phyloP scores from a whole-genome alignment of 2,797 vertebrate species.

The Sandelia bainsii region DNA sequence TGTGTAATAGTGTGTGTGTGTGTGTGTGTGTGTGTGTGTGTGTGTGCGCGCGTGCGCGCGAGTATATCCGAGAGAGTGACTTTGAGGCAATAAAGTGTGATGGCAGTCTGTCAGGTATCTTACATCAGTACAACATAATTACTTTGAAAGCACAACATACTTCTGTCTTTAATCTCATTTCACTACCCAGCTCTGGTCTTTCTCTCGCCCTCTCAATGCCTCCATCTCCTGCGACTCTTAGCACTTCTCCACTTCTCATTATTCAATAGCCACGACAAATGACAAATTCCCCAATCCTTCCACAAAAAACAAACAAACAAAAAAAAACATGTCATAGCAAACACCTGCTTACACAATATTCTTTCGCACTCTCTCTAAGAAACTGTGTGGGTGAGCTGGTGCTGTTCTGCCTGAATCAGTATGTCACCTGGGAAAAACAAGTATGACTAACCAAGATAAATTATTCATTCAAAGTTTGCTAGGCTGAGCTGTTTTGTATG shows the following conservation, averaged over 20 bases:
- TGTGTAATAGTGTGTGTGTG: too few relatives aligned
- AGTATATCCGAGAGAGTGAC: background rate
- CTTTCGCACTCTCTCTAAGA: slow-evolving; percentile 1
- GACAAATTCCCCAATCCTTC: background rate
- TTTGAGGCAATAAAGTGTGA: slow-evolving; percentile 6
- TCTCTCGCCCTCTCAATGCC: background rate
- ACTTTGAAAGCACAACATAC: background rate
- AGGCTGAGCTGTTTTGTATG: slow-evolving; percentile 10
- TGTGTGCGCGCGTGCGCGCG: too few relatives aligned
- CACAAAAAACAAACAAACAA: slow-evolving; percentile 36
- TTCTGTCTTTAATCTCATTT: slow-evolving; percentile 5
- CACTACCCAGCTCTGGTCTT: background rate
- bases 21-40: too few relatives aligned
- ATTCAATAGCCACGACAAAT: slow-evolving; percentile 31
- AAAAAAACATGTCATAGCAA: slow-evolving; percentile 8
- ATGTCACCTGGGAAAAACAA: slow-evolving; percentile 49
- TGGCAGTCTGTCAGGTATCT: background rate
- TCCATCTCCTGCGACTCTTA: slow-evolving; percentile 9
- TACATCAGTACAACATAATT: background rate
- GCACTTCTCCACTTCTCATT: slow-evolving; percentile 23
- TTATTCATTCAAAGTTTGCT: slow-evolving; percentile 54
- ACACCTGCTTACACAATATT: slow-evolving; percentile 17
- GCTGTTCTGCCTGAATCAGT: slow-evolving; percentile 36
- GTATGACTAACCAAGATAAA: slow-evolving; percentile 56
- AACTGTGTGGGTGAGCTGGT: slow-evolving; percentile 30